Base-by-base conservation (phyloP, 64 coral and sea anemone species). In the Stichodactyla mertensii region DNA sequence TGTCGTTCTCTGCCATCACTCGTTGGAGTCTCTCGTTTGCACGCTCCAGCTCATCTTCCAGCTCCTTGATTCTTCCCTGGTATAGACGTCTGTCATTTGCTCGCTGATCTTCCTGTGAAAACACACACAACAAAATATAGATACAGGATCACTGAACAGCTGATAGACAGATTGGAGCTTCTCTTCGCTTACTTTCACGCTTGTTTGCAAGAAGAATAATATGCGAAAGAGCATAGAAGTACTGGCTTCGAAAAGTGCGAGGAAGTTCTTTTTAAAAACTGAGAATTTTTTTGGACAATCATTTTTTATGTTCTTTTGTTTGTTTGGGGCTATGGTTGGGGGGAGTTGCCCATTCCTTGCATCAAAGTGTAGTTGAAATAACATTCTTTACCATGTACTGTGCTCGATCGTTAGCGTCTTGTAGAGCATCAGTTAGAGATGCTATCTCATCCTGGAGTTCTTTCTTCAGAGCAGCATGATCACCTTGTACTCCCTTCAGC, bases 1-100 rank as follows among this genome's bases (percentile, higher is more conserved):
- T 83, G 6, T 92, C 87, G 27, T 89, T 79, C 6, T 94, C 87
- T 51, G 86, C 92, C 77, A 83, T 82, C 6, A 89, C 81, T 61
- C 89, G 82, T 82, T 84, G 66, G 10, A 98, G 79, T 20, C 93
- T 86, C 57, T 81, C 84, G 11, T 84, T 79, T 18, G 90, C 89
- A 84, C 74, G 79, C 26, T 85, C 80, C 3, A 98, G 89, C 74
- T 98, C 95, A 77, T 90, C 88, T 80, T 98, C 84, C 28, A 94
- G 64, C 74, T 85, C 91, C 77, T 80, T 74, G 62, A 96, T 79
- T 88, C 82, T 87, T 16, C 51, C 91, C 84, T 93, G 88, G 11
- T 92, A 87, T 4, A 27, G 8, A 79, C 82, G 84, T 27, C 51
- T 89, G 16, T 90, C 91, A 36, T 78, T 56, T 1, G 61, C 91